These are phyloP conservation scores for Charanyca ferruginea DNA, from an alignment of 2,888 invertebrate species.

Conservation along the genomic window DNA sequence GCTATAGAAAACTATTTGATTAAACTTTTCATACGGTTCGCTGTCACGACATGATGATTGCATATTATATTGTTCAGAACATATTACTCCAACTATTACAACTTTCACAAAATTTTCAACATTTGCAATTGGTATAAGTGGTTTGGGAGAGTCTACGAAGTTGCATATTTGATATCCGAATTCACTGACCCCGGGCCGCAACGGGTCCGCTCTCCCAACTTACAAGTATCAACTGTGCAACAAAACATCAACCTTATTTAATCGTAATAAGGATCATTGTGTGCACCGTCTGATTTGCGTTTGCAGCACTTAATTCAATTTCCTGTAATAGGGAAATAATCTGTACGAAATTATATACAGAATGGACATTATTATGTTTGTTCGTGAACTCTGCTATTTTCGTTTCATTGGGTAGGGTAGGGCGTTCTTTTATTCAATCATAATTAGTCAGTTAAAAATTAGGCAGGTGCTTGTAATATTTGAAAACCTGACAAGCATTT, in stretches of 20 bases:
- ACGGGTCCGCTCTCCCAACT: slow-evolving; percentile 46
- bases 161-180: slow-evolving; percentile 79
- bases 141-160: slow-evolving; percentile 71
- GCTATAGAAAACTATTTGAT: slow-evolving; percentile 21
- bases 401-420: slow-evolving; percentile 8
- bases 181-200: slow-evolving; percentile 65
- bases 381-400: slow-evolving; percentile 43
- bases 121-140: slow-evolving; percentile 81
- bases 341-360: slow-evolving; percentile 63
- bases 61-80: slow-evolving; percentile 41
- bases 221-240: slow-evolving; percentile 29
- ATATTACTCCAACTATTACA: slow-evolving; percentile 52
- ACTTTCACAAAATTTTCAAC: slow-evolving; percentile 66
- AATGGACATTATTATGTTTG: slow-evolving; percentile 54
- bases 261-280: slow-evolving; percentile 27
- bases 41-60: slow-evolving; percentile 29
- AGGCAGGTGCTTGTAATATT: not conserved
- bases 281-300: slow-evolving; percentile 18
- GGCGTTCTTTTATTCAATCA: slow-evolving; percentile 25
- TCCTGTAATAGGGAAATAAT: slow-evolving; percentile 69
- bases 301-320: slow-evolving; percentile 65
- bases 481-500: not conserved
- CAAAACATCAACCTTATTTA: slow-evolving; percentile 52
- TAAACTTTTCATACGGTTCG: slow-evolving; percentile 13
- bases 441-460: slow-evolving; percentile 20